Evolutionary conservation across 2,888 invertebrate genomes (phyloP).

Genomic region (Anarsia innoxiella): DNA sequence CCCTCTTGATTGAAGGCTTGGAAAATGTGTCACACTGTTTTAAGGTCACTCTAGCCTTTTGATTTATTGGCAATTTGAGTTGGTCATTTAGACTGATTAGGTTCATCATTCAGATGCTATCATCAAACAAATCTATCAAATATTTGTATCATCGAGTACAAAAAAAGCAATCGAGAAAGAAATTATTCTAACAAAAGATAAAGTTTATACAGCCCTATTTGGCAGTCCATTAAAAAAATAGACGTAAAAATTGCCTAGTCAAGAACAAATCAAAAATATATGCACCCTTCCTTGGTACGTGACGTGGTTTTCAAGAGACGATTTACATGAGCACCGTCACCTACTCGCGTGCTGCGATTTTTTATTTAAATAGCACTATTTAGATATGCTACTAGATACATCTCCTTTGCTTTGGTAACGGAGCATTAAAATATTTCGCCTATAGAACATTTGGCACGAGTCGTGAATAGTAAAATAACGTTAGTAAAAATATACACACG

Average conservation of each 20-base stretch:
- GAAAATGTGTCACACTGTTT: slow-evolving; percentile 32
- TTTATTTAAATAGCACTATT: slow-evolving; percentile 73
- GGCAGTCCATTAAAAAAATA: too few relatives aligned
- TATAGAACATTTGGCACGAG: slow-evolving; percentile 37
- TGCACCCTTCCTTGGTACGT: slow-evolving; percentile 71
- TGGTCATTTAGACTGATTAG: neutral
- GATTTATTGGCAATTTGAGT: slow-evolving; percentile 9
- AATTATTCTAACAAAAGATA: slow-evolving; percentile 34
- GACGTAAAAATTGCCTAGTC: slow-evolving; percentile 57
- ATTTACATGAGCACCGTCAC: slow-evolving; percentile 62
- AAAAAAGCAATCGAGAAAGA: too few relatives aligned
- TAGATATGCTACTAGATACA: slow-evolving; percentile 61
- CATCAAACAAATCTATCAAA: too few relatives aligned
- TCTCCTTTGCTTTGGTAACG: slow-evolving; percentile 34
- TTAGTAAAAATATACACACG: too few relatives aligned
- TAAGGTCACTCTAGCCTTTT: slow-evolving; percentile 23
- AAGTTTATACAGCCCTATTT: too few relatives aligned
- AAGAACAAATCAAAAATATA: slow-evolving; percentile 74
- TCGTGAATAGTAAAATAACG: slow-evolving; percentile 22
- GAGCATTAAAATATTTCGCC: slow-evolving; percentile 40
- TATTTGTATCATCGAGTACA: too few relatives aligned
- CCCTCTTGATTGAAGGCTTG: slow-evolving; percentile 31
- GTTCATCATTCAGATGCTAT: too few relatives aligned
- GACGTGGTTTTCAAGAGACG: slow-evolving; percentile 54
- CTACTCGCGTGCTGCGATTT: slow-evolving; percentile 67